These are phyloP conservation scores for Drosophila nebulosa DNA, from an alignment of 1,140 invertebrate genomes.

Conservation along the genomic window DNA sequence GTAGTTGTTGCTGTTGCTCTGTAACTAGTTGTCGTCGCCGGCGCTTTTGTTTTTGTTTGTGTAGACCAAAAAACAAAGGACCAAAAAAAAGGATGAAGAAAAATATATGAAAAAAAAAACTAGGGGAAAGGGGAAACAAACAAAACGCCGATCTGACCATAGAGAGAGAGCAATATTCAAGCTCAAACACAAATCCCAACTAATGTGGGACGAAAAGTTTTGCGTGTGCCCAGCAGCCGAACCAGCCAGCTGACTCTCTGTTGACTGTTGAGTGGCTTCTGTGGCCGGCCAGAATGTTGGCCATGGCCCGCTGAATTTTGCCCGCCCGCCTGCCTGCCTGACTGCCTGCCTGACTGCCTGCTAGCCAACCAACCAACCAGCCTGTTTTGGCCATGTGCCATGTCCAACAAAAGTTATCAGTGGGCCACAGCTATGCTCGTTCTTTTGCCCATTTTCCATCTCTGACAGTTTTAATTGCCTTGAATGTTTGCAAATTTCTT, in stretches of 20 bases:
- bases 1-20: slow-evolving; percentile 23
- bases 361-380: background rate
- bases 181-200: slow-evolving; percentile 77
- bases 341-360: background rate
- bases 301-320: slow-evolving; percentile 49
- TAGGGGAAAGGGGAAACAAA: slow-evolving; percentile 14
- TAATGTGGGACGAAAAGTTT: slow-evolving; percentile 76
- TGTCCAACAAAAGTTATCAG: slow-evolving; percentile 65
- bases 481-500: slow-evolving; percentile 77
- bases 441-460: slow-evolving; percentile 32
- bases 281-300: slow-evolving; percentile 73
- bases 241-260: slow-evolving; percentile 67
- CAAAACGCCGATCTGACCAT: slow-evolving; percentile 66
- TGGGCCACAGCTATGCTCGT: slow-evolving; percentile 26
- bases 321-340: too few species aligned
- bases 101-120: slow-evolving; percentile 4
- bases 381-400: slow-evolving; percentile 46
- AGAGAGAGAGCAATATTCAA: slow-evolving; percentile 59
- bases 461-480: slow-evolving; percentile 77
- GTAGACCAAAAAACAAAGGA: slow-evolving; percentile 21
- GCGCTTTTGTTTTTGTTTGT: slow-evolving; percentile 49
- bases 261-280: slow-evolving; percentile 70
- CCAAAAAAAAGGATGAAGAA: background rate
- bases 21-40: slow-evolving; percentile 40
- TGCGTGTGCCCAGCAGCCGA: slow-evolving; percentile 43